Base-by-base conservation (phyloP, 2,113 vertebrate species). In the Peromyscus leucopus region DNA sequence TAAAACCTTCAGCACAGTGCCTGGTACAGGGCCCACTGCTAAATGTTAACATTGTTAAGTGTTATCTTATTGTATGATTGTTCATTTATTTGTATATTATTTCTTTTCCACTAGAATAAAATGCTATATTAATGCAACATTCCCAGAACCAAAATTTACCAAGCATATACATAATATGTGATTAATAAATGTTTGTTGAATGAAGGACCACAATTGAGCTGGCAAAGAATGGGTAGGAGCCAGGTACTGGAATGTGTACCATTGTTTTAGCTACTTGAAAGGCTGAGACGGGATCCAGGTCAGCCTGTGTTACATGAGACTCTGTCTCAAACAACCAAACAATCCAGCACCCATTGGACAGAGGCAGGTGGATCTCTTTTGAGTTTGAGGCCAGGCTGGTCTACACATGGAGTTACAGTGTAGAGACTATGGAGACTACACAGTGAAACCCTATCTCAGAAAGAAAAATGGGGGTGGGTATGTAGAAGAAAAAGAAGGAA, bases 91-190 rank as follows among this genome's bases (percentile, higher is more conserved):
- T 48, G 19, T 72, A 71, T 7, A 75, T 94, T 83, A 55, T 95
- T 94, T 96, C 33, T 94, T 78, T 93, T 92, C 95, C 13, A 83
- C 22, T 61, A 87, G 79, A 90, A 71, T 65, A 87, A 36, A 88
- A 88, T 17, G 86, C 72, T 89, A 7, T 61, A 33, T 82, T 93
- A 48, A 39, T 89, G 4, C 9, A 79, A 74, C 61, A 84, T 61
- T 39, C 57, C 22, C 57, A 61, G 36, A 13, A 61, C 57, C n/a
- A 84, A 83, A 61, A 42, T 39, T 85, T 65, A 85, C 61, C 39
- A 48, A 46, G 24, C 4, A 46, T 85, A 67, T 33, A 57, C 51
- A 46, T 65, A 65, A 85, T 85, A 28, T 42, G 4, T 61, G 39
- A 85, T 31, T 39, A 63, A 84, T 84, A 84, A 84, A 84, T 84